Conservation (phyloP, 2,113 vertebrate genomes). For the Strigops habroptila region DNA sequence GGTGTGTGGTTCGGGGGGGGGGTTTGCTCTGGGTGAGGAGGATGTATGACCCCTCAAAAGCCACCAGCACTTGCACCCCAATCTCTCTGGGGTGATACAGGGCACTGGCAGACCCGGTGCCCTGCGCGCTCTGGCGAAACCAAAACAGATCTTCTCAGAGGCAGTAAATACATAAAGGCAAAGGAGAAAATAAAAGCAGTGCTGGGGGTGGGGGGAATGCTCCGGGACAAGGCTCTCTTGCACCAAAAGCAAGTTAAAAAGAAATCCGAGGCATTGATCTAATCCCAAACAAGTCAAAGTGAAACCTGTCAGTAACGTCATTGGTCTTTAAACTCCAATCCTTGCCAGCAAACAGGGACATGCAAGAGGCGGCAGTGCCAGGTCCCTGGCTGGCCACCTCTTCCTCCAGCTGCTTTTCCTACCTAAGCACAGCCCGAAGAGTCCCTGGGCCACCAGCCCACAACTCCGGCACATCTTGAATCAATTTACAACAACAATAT, state of each 20-base stretch:
- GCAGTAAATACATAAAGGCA: neutral
- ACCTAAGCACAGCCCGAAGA: neutral
- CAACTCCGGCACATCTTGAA: conserved; percentile 41
- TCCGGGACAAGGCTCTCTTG: neutral
- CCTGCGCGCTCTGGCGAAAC: fast-evolving
- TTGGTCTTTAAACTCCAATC: neutral
- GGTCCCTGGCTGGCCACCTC: neutral
- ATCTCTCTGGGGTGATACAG: fast-evolving
- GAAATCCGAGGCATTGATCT: neutral
- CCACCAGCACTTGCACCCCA: neutral
- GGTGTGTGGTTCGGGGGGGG: neutral
- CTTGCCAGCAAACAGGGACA: neutral
- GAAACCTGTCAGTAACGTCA: neutral
- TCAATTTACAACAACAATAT: conserved; percentile 30
- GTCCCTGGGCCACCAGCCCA: neutral
- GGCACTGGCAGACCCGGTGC: neutral
- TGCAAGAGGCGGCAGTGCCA: neutral
- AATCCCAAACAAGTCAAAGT: neutral
- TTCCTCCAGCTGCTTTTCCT: neutral
- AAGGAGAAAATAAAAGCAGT: neutral
- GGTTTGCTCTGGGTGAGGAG: neutral
- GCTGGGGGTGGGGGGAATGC: neutral
- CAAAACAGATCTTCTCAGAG: neutral
- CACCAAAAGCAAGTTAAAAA: neutral
- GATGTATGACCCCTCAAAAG: neutral